phyloP scores from a whole-genome alignment of 1,140 invertebrate genomes.

The Papilio dardanus region DNA sequence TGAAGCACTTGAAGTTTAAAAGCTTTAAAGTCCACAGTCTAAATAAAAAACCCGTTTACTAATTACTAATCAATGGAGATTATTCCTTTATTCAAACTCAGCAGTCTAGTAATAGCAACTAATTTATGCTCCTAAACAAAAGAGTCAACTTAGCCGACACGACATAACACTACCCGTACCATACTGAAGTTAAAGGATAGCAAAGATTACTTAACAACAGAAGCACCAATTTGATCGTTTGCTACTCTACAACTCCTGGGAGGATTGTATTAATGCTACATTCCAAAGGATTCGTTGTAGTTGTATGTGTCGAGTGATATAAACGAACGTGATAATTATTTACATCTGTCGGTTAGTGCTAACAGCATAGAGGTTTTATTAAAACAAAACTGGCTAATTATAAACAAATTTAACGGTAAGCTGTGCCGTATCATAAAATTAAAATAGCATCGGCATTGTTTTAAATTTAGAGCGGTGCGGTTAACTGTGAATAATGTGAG shows the following conservation, averaged over 20 bases:
- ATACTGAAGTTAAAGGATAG: neutral
- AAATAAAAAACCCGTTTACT: no score
- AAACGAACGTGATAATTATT: constrained; percentile 10
- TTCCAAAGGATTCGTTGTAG: neutral
- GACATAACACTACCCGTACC: neutral
- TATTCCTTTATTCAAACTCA: no score
- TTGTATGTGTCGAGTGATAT: neutral
- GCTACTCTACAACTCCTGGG: neutral
- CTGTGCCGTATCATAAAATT: constrained; percentile 35
- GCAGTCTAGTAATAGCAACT: neutral
- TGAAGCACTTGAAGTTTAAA: neutral
- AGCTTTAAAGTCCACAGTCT: no score
- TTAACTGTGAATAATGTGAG: constrained; percentile 61
- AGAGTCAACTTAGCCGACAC: neutral
- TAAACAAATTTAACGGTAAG: constrained; percentile 33
- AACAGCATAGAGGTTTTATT: constrained; percentile 20
- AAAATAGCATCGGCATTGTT: constrained; percentile 47
- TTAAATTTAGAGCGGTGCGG: constrained; percentile 59
- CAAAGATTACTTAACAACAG: neutral
- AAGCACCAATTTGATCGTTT: constrained; percentile 3
- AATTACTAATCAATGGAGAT: no score
- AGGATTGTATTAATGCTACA: neutral
- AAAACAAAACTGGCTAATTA: constrained; percentile 32
- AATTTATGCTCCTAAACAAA: neutral
- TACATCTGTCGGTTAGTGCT: constrained; percentile 8